Evolutionary conservation across 2,888 invertebrate genomes (phyloP), one percentile per base, ranked within the genome.

Genomic region (Limnephilus marmoratus): DNA sequence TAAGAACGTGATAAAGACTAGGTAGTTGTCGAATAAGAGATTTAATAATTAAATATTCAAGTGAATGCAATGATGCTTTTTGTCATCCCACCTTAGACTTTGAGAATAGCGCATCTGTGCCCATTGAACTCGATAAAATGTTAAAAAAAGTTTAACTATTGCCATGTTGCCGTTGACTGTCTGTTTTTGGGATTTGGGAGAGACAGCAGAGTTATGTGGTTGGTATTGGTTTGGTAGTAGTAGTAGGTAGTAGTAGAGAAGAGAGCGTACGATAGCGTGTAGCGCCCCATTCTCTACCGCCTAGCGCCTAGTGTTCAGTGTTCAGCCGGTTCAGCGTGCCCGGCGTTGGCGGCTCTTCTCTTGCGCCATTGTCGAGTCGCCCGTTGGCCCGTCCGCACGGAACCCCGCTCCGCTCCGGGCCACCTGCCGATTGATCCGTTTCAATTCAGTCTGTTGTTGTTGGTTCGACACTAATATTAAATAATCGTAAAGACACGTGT

Each of bases 331-430:
- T n/a, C n/a, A 41, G 41, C 41, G 45, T 45, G n/a, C 53, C 31
- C 49, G 24, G n/a, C 13, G 68, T 18, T 31, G 88, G 31, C 29
- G 68, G 80, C 12, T 31, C 85, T 37, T 15, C 86, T 31, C 18
- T 81, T 81, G 31, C 41, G 90, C 90, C 81, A 90, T 90, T 90
- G 81, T 81, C 41, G 81, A 34, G 37, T 81, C 90, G 81, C 31
- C 34, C 90, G 81, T 41, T n/a, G 90, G 41, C 90, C 18, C 41
- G 81, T 90, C 7, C 81, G 90, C 88, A 68, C 80, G 53, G 5
- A 15, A 45, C 45, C 9, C 15, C 34, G 53, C 87, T 53, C 31
- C 87, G 34, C 29, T 12, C 29, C 41, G 31, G 80, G 15, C 37
- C 41, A 45, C 81, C 41, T 81, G 89, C 34, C 89, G 34, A 34